These are phyloP conservation scores for Drosophila birchii DNA, from an alignment of 2,888 invertebrate species.

Conservation along the genomic window DNA sequence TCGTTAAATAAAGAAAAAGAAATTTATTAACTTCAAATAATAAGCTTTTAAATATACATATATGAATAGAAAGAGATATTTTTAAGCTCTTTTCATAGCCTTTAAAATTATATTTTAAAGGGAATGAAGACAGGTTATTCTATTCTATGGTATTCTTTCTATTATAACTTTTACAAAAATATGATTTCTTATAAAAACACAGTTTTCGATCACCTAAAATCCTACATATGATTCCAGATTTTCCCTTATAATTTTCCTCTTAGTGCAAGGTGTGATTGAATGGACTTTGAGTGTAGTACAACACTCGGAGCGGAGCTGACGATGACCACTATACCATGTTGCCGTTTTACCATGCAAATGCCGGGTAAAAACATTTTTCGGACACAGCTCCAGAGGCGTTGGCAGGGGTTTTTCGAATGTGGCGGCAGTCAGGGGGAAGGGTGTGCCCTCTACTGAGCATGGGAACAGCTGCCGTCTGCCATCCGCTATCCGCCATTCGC, in stretches of 20 bases:
- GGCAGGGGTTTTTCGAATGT: constrained; percentile 23
- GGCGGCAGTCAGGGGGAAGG: constrained; percentile 16
- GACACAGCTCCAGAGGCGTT: constrained; percentile 61
- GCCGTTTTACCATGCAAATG: constrained; percentile 72
- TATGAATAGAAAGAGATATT: accelerated
- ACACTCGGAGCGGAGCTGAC: constrained; percentile 55
- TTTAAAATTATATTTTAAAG: not conserved
- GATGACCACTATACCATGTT: constrained; percentile 51
- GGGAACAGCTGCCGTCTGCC: constrained; percentile 46
- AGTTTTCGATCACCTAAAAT: not conserved
- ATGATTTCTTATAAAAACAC: not conserved
- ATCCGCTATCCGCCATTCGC: constrained; percentile 47
- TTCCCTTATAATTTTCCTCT: not conserved
- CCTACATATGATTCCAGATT: not conserved
- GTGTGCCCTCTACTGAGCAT: not conserved
- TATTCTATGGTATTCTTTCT: not conserved
- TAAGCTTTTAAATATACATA: not conserved
- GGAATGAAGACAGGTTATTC: not conserved
- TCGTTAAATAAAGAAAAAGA: not conserved
- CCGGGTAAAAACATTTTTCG: constrained; percentile 68
- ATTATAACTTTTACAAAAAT: too few relatives aligned
- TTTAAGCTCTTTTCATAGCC: not conserved
- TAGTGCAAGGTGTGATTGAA: constrained; percentile 50
- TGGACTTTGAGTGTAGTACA: constrained; percentile 72
- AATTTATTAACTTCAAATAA: not conserved